phyloP scores from a whole-genome alignment of 2,888 invertebrate species.

The Callyntrura sp. region DNA sequence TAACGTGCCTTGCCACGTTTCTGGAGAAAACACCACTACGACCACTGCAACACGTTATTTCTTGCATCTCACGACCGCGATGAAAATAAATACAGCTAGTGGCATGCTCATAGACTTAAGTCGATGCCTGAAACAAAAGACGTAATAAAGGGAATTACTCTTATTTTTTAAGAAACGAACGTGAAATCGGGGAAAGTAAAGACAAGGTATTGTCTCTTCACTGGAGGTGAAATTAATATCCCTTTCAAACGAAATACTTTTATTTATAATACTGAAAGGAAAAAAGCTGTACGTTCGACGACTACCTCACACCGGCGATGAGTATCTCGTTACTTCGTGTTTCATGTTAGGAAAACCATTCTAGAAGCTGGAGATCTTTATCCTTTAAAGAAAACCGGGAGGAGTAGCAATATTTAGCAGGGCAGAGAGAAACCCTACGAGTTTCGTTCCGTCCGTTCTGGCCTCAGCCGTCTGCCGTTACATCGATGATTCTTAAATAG shows the following conservation, averaged over 20 bases:
- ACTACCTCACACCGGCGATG: too few species aligned
- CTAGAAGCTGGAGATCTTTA: too few species aligned
- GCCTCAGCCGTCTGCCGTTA: too few species aligned
- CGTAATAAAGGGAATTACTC: background rate
- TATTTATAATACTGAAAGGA: conserved; percentile 10
- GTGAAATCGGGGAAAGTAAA: background rate
- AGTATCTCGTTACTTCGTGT: background rate
- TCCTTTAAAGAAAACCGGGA: too few species aligned
- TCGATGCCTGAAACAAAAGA: background rate
- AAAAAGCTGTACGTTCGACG: too few species aligned
- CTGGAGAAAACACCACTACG: background rate
- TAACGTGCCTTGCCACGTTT: background rate
- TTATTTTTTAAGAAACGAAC: too few species aligned
- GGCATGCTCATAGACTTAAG: background rate
- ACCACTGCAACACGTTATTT: background rate
- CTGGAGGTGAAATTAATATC: conserved; percentile 47
- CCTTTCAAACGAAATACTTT: conserved; percentile 33
- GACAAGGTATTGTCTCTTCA: background rate
- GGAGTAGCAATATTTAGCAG: background rate
- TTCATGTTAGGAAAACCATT: background rate
- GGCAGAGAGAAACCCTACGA: background rate
- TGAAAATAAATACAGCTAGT: conserved; percentile 5
- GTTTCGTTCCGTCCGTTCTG: too few species aligned
- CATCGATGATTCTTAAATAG: too few species aligned
- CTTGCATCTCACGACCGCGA: background rate